These are phyloP conservation scores for Siniperca chuatsi DNA, from an alignment of 2,113 vertebrate genomes.

Conservation along the genomic window DNA sequence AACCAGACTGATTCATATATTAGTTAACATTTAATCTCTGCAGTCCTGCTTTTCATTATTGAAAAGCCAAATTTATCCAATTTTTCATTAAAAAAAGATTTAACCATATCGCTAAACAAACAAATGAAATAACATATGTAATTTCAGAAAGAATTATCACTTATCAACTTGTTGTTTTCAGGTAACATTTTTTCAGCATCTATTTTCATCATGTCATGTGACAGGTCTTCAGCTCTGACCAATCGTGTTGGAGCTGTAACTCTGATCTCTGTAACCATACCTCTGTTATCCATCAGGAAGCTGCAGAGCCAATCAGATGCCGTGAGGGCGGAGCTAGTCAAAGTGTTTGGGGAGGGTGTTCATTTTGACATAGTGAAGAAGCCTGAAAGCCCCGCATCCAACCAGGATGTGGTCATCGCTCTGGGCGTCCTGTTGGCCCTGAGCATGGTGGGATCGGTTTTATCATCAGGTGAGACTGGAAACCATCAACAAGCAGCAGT, in stretches of 20 bases:
- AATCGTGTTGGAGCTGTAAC: not conserved
- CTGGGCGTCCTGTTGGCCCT: constrained; percentile 71
- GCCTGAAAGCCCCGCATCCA: not conserved
- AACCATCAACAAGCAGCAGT: not conserved
- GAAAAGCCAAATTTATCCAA: not conserved
- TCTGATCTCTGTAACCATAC: not conserved
- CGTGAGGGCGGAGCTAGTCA: constrained; percentile 69
- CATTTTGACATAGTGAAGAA: constrained; percentile 20
- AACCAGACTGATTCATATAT: too few relatives aligned
- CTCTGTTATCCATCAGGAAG: constrained; percentile 76
- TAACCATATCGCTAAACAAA: too few relatives aligned
- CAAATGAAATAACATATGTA: too few relatives aligned
- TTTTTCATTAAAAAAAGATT: too few relatives aligned
- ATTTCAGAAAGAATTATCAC: too few relatives aligned
- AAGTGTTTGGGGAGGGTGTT: constrained; percentile 62
- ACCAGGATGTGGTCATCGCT: constrained; percentile 47
- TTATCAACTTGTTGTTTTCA: too few relatives aligned
- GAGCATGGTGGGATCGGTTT: constrained; percentile 70
- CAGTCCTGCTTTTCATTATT: not conserved
- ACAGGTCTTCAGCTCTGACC: not conserved
- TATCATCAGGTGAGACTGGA: constrained; percentile 66
- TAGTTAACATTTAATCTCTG: too few relatives aligned
- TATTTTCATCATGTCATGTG: too few relatives aligned
- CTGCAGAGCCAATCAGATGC: constrained; percentile 65
- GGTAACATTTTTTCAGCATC: too few relatives aligned